Percentiles rank a stretch among this genome's conserved stretches.
Conservation (phyloP, 2,797 vertebrate species). For the Rhadinocentrus ornatus region DNA sequence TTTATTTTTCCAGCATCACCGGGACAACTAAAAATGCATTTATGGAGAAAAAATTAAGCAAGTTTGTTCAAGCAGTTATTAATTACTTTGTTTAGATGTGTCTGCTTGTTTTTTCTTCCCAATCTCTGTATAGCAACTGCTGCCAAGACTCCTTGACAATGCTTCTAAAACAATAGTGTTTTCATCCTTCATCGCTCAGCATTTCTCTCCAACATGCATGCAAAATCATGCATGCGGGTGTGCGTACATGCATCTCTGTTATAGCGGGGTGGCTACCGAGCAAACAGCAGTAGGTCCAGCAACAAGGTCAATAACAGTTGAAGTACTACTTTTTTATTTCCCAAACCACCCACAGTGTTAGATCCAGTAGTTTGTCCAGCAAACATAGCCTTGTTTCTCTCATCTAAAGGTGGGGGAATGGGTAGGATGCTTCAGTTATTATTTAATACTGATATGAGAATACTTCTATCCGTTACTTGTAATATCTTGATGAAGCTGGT, state of each 20-base stretch:
- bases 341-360: slow-evolving; percentile 70
- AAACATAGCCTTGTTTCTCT: slow-evolving; percentile 72
- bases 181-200: slow-evolving; percentile 53
- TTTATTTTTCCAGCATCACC: slow-evolving; percentile 43
- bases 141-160: slow-evolving; percentile 47
- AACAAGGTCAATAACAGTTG: slow-evolving; percentile 79
- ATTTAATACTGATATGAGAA: slow-evolving; percentile 30
- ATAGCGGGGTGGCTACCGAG: slow-evolving; percentile 51
- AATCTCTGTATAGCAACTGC: slow-evolving; percentile 23
- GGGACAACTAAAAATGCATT: slow-evolving; percentile 67
- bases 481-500: slow-evolving; percentile 22
- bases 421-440: slow-evolving; percentile 49
- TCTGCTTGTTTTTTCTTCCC: slow-evolving; percentile 28
- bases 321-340: slow-evolving; percentile 84
- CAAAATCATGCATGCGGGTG: slow-evolving; percentile 27
- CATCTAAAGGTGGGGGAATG: slow-evolving; percentile 33
- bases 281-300: slow-evolving; percentile 75
- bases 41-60: slow-evolving; percentile 52
- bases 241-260: slow-evolving; percentile 35
- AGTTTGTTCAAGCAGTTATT: slow-evolving; percentile 66
- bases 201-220: slow-evolving; percentile 53
- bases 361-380: slow-evolving; percentile 77
- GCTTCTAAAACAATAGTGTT: slow-evolving; percentile 48
- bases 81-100: slow-evolving; percentile 63
- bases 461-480: slow-evolving; percentile 15